These are phyloP conservation scores for Koerneria pararmatus DNA, from an alignment of 2,888 invertebrate genomes.

Conservation along the genomic window DNA sequence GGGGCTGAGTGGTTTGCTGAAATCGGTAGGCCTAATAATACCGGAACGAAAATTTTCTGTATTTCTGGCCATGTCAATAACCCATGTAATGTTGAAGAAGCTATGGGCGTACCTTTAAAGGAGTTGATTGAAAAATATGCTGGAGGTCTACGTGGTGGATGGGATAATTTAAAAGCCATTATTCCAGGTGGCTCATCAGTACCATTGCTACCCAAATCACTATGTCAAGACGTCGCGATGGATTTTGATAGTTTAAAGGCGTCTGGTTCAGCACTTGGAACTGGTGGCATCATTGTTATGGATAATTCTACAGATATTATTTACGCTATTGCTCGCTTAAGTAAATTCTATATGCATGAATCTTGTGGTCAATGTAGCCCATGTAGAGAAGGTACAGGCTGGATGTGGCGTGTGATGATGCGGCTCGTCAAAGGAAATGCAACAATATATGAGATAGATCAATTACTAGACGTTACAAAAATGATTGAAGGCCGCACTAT, in stretches of 20 bases:
- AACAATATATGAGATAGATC: slow-evolving; percentile 89
- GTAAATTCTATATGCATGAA: slow-evolving; percentile 97
- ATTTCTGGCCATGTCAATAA: slow-evolving; percentile 96
- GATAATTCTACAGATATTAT: slow-evolving; percentile 86
- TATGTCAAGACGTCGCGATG: slow-evolving; percentile 90
- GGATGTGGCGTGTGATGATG: slow-evolving; percentile 87
- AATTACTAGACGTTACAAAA: slow-evolving; percentile 97
- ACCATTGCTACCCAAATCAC: slow-evolving; percentile 88
- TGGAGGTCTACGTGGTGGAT: slow-evolving; percentile 92
- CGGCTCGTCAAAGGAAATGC: slow-evolving; percentile 82
- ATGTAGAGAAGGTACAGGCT: slow-evolving; percentile 90
- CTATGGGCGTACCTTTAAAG: slow-evolving; percentile 93
- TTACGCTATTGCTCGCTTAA: slow-evolving; percentile 88
- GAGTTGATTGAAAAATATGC: slow-evolving; percentile 92
- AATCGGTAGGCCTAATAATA: too few species aligned
- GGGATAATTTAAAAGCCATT: slow-evolving; percentile 94
- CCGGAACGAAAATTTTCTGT: slow-evolving; percentile 85
- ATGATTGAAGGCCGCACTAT: slow-evolving; percentile 99
- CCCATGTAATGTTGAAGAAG: slow-evolving; percentile 97
- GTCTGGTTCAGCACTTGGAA: slow-evolving; percentile 89
- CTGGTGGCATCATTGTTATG: slow-evolving; percentile 98
- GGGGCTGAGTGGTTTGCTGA: too few species aligned
- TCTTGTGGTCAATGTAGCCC: slow-evolving; percentile 98
- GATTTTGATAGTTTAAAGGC: slow-evolving; percentile 94
- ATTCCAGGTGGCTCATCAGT: slow-evolving; percentile 98